phyloP scores from a whole-genome alignment of 2,888 invertebrate genomes.

The Odontomyia ornata region DNA sequence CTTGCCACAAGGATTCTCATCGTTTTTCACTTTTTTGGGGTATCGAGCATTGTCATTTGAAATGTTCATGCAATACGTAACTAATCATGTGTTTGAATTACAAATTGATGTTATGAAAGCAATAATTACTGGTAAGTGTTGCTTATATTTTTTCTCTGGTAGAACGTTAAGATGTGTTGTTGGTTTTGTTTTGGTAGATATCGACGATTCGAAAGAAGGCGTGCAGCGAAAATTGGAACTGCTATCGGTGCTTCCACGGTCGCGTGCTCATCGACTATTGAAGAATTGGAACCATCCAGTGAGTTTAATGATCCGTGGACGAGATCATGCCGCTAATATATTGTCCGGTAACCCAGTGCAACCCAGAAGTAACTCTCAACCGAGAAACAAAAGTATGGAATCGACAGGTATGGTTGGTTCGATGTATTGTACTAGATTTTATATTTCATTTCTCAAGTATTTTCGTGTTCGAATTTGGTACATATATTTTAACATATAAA shows the following conservation, averaged over 20 bases:
- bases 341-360: slow-evolving; percentile 73
- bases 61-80: slow-evolving; percentile 84
- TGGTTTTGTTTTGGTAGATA: slow-evolving; percentile 59
- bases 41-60: slow-evolving; percentile 80
- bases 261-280: slow-evolving; percentile 78
- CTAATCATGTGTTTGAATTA: slow-evolving; percentile 83
- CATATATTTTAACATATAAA: neutral
- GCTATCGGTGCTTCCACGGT: slow-evolving; percentile 77
- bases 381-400: slow-evolving; percentile 41
- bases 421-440: neutral
- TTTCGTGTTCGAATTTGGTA: neutral
- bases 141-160: neutral
- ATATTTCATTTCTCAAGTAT: neutral
- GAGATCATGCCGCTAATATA: slow-evolving; percentile 83
- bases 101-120: slow-evolving; percentile 89
- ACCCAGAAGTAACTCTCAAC: slow-evolving; percentile 48
- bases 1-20: slow-evolving; percentile 85
- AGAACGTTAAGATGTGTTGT: neutral
- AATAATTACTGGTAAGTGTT: slow-evolving; percentile 74
- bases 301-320: slow-evolving; percentile 79
- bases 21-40: slow-evolving; percentile 88
- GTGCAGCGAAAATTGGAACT: slow-evolving; percentile 78
- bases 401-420: slow-evolving; percentile 45
- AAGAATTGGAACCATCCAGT: slow-evolving; percentile 81
- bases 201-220: slow-evolving; percentile 66